Base-by-base conservation (phyloP, 2,888 invertebrate species). In the Salpingus planirostris region DNA sequence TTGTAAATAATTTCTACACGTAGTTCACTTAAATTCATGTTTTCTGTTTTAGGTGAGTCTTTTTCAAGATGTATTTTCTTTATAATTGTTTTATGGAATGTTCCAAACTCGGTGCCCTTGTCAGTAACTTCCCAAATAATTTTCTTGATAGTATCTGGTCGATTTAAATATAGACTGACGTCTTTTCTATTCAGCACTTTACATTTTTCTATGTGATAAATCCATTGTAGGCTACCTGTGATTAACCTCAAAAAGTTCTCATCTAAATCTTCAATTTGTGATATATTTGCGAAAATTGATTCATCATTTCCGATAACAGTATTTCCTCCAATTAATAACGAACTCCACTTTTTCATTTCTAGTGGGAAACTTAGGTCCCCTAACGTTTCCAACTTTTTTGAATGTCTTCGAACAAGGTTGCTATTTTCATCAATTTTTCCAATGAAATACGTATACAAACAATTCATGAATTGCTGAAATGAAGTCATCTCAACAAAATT, bases 321-420 rank as follows among this genome's bases (percentile, higher is more conserved):
- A 28, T 27, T 36, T 14, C 27, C 33, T 50, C 45, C 29, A 66
- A 48, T n/a, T n/a, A n/a, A n/a, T n/a, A n/a, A n/a, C n/a, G n/a
- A n/a, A 31, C 66, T 62, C 82, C 82, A 83, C 29, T 71, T 71
- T 47, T 69, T 64, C 12, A 69, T 48, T 27, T 65, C 66, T 33
- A 67, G 59, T 6, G 76, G 72, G 59, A 81, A 78, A 63, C 76
- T 78, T 3, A 79, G 60, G 41, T 84, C 84, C 5, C 82, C 83
- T 24, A 67, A 58, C 21, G 56, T 54, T 31, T 64, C 54, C 3
- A 79, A 58, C 43, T 74, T 71, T 42, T 73, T 72, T 1, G 60
- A 67, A 49, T 80, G 77, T 49, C 69, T 69, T 59, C 75, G 76
- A 21, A 81, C 18, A 18, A 18, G 5, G 8, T 18, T 18, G n/a